These are phyloP conservation scores for Eilema sororculum DNA, from an alignment of 2,888 invertebrate genomes.

Conservation along the genomic window DNA sequence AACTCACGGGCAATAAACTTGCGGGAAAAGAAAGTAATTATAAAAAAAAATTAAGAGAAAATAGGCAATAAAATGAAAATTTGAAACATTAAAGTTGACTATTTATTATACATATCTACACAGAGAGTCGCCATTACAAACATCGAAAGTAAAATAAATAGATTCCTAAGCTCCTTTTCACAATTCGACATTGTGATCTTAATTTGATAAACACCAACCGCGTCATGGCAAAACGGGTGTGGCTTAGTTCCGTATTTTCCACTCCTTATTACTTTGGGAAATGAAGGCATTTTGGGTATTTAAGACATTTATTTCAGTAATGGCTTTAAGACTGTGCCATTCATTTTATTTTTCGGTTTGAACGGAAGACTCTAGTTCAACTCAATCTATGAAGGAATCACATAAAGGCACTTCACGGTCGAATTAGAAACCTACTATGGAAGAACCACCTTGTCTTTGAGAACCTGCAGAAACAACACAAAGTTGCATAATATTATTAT, in stretches of 20 bases:
- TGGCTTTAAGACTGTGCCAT: background rate
- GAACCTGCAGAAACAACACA: background rate
- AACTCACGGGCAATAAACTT: too few relatives aligned
- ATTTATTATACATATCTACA: background rate
- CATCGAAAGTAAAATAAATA: background rate
- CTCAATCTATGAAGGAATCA: background rate
- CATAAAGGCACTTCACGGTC: background rate
- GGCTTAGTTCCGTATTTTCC: background rate
- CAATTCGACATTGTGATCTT: background rate
- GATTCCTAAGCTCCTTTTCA: background rate
- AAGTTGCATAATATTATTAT: background rate
- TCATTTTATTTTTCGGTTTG: background rate
- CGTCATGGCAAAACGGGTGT: background rate
- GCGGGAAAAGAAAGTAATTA: too few relatives aligned
- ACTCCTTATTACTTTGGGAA: background rate
- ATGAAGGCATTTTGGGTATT: background rate
- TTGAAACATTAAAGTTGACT: background rate
- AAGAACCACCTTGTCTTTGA: background rate
- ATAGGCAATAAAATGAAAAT: background rate
- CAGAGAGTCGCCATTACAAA: background rate
- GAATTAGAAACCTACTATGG: background rate
- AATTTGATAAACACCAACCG: conserved; percentile 4
- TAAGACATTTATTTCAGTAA: conserved; percentile 1
- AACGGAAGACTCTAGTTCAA: background rate
- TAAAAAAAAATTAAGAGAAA: too few relatives aligned